Conservation (phyloP, 1,140 invertebrate genomes). For the Monochamus saltuarius region DNA sequence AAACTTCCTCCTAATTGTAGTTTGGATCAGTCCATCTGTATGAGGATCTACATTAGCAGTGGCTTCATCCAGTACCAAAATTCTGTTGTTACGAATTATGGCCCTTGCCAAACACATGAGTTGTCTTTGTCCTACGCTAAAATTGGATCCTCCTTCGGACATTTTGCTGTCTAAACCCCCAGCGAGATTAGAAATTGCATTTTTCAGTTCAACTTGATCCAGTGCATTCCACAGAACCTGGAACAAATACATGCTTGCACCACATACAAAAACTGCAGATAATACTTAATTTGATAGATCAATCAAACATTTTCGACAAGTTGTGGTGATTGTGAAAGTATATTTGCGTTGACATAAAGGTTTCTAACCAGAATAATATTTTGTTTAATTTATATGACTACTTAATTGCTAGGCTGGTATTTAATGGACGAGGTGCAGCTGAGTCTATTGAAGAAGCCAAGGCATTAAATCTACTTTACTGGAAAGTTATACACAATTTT, state of each 20-base stretch:
- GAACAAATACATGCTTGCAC: slow-evolving; percentile 1
- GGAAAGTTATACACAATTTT: too few species aligned
- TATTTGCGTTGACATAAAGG: too few species aligned
- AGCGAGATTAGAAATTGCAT: slow-evolving; percentile 19
- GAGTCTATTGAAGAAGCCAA: too few species aligned
- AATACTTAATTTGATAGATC: too few species aligned
- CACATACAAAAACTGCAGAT: too few species aligned
- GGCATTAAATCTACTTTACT: too few species aligned
- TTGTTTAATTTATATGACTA: too few species aligned
- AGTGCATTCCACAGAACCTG: slow-evolving; percentile 39
- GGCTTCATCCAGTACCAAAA: slow-evolving; percentile 77
- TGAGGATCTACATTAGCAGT: slow-evolving; percentile 70
- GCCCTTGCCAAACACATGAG: slow-evolving; percentile 77
- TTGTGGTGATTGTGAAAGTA: too few species aligned
- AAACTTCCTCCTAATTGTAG: slow-evolving; percentile 69
- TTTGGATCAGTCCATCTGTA: slow-evolving; percentile 69
- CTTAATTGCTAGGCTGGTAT: too few species aligned
- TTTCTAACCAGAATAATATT: too few species aligned
- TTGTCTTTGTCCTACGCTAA: slow-evolving; percentile 78
- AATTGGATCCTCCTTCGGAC: slow-evolving; percentile 61
- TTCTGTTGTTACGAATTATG: slow-evolving; percentile 69
- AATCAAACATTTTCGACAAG: too few species aligned
- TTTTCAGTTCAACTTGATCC: slow-evolving; percentile 46
- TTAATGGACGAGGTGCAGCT: too few species aligned
- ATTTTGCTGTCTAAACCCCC: slow-evolving; percentile 49